These are phyloP conservation scores for Astropecten irregularis DNA, from an alignment of 53 echinoderm and acorn worm species.

Conservation along the genomic window DNA sequence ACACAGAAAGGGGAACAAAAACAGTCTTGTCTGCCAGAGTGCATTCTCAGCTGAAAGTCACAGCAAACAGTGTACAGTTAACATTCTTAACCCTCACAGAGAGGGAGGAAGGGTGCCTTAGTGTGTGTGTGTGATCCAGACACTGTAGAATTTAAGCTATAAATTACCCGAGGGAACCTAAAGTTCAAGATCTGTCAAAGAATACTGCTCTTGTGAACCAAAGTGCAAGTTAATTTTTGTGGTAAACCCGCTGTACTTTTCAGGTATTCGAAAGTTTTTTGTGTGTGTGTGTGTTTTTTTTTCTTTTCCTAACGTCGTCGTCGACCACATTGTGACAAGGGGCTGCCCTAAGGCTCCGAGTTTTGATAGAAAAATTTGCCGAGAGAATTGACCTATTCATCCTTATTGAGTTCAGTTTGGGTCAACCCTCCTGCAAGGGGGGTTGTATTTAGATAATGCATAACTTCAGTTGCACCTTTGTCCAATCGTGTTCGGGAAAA, in stretches of 20 bases:
- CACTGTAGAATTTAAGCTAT: neutral
- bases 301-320: neutral
- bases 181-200: slow-evolving; percentile 32
- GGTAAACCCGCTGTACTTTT: slow-evolving; percentile 35
- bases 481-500: neutral
- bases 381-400: slow-evolving; percentile 39
- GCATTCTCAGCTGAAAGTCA: slow-evolving; percentile 2
- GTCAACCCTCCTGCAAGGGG: slow-evolving; percentile 11
- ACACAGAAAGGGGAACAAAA: neutral
- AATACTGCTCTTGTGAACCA: slow-evolving; percentile 16
- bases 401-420: slow-evolving; percentile 19
- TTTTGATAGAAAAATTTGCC: slow-evolving; percentile 22
- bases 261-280: slow-evolving; percentile 20
- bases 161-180: slow-evolving; percentile 5
- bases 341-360: slow-evolving; percentile 12
- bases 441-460: slow-evolving; percentile 5
- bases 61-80: neutral
- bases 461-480: slow-evolving; percentile 26
- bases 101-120: neutral
- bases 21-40: neutral
- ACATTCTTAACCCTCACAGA: neutral
- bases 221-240: slow-evolving; percentile 21
- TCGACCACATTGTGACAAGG: slow-evolving; percentile 28
- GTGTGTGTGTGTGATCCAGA: neutral
- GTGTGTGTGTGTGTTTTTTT: neutral